These are phyloP conservation scores for Phaenicophaeus curvirostris DNA, from an alignment of 2,797 vertebrate genomes.

Conservation along the genomic window DNA sequence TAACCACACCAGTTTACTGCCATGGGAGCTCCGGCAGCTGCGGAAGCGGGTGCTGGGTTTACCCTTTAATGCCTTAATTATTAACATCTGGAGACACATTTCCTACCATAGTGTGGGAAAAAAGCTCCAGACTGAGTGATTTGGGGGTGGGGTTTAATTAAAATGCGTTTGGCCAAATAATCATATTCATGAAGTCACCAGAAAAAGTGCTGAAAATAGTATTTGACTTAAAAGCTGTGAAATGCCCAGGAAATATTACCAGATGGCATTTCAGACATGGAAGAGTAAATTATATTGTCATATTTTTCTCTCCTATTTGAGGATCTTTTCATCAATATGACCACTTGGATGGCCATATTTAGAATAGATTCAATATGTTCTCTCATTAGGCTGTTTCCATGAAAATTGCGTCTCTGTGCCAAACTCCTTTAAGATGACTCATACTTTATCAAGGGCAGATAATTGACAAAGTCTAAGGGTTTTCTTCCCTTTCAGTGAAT, in stretches of 20 bases:
- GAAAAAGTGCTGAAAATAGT: background rate
- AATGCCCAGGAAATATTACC: background rate
- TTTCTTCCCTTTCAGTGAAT: constrained; percentile 26
- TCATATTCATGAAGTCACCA: constrained; percentile 2
- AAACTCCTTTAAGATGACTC: constrained; percentile 40
- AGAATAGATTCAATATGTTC: constrained; percentile 18
- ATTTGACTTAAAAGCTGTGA: background rate
- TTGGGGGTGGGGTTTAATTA: background rate
- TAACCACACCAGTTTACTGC: constrained; percentile 27
- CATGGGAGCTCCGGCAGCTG: constrained; percentile 10
- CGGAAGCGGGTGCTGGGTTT: constrained; percentile 40
- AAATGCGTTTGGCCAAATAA: constrained; percentile 4
- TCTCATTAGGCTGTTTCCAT: background rate
- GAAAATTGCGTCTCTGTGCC: constrained; percentile 5
- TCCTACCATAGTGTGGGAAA: constrained; percentile 20
- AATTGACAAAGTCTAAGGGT: constrained; percentile 4
- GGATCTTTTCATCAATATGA: background rate
- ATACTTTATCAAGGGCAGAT: constrained; percentile 9
- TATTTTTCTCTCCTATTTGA: constrained; percentile 4
- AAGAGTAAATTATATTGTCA: background rate
- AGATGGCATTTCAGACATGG: background rate
- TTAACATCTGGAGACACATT: constrained; percentile 56
- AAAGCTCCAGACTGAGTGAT: background rate
- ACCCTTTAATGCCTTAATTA: constrained; percentile 58
- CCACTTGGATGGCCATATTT: constrained; percentile 24